Base-by-base conservation (phyloP, 37 sponge, comb jelly and placozoan genomes). In the Aphrocallistes beatrix region DNA sequence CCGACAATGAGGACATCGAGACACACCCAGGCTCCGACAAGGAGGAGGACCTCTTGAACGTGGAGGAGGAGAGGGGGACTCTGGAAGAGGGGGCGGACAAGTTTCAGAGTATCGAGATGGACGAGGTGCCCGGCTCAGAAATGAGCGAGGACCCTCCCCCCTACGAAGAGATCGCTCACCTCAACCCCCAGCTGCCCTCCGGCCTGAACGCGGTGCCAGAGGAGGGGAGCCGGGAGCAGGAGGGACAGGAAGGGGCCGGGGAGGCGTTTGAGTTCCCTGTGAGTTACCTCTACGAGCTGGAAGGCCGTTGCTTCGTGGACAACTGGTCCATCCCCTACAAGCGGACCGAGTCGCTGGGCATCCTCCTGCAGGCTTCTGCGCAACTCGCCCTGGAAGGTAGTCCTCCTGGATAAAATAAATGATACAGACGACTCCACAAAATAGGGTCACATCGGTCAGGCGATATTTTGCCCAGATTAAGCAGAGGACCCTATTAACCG, bases 241-340 rank as follows among this genome's bases (percentile, higher is more conserved):
- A 47, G 13, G 49, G 49, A 47, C 49, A 47, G 49, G 75, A 60
- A 30, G 75, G 21, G 32, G 34, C 17, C 3, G 28, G n/a, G 34
- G 75, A 60, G 34, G 83, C 36, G 1, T 51, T 88, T 36, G 93
- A 93, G 69, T 94, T 96, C 37, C 96, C 94, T 0, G 49, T 96
- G 28, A 93, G 92, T 0, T 88, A 92, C 85, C 92, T 88, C 47
- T 96, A 93, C 81, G 96, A 96, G 85, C 83, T 96, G 39, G 96
- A 96, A 81, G 85, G 91, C n/a, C 86, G 96, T 19, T 88, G 91
- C 8, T 90, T 91, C 84, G 92, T 92, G 34, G 93, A 95, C 83
- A 91, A 88, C 75, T 96, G 96, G 96, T 94, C 96, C 81, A 90
- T 96, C 19, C 96, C 96, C 0, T 88, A 86, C 51, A 88, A 88